A percentile compares a stretch with the other conserved stretches of the same genome.
phyloP scores from a whole-genome alignment of 1,140 invertebrate species.

The Microplitis demolitor region DNA sequence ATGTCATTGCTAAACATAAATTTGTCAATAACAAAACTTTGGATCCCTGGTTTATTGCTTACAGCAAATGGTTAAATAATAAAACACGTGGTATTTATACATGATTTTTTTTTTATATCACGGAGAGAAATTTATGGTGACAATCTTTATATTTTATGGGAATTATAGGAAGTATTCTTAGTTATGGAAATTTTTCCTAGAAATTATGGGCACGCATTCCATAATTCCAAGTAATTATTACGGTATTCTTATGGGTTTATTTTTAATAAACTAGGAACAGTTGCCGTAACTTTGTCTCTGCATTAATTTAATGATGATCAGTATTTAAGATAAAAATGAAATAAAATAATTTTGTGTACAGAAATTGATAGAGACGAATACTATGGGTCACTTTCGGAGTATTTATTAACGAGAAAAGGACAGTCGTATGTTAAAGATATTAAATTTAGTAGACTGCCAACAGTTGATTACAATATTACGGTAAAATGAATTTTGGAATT shows the following conservation, averaged over 20 bases:
- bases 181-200: no score
- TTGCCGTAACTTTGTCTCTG: no score
- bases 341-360: constrained; percentile 17
- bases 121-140: constrained; percentile 17
- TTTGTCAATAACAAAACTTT: constrained; percentile 54
- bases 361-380: constrained; percentile 51
- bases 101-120: no score
- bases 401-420: constrained; percentile 50
- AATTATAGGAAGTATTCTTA: no score
- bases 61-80: constrained; percentile 44
- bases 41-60: constrained; percentile 54
- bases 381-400: constrained; percentile 53
- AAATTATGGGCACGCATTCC: no score
- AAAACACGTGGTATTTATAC: constrained; percentile 36
- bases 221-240: no score
- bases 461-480: constrained; percentile 56
- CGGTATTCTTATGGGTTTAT: no score
- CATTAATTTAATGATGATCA: no score
- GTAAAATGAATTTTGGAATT: constrained; percentile 37
- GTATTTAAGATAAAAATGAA: background rate
- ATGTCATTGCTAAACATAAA: constrained; percentile 44
- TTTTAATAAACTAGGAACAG: no score
- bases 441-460: constrained; percentile 50
- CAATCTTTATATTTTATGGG: no score
- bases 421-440: constrained; percentile 57